Percentiles rank a stretch among this genome's conserved stretches.
Evolutionary conservation across 2,888 invertebrate species (phyloP).

Genomic region (Ichneumoninae sp.): DNA sequence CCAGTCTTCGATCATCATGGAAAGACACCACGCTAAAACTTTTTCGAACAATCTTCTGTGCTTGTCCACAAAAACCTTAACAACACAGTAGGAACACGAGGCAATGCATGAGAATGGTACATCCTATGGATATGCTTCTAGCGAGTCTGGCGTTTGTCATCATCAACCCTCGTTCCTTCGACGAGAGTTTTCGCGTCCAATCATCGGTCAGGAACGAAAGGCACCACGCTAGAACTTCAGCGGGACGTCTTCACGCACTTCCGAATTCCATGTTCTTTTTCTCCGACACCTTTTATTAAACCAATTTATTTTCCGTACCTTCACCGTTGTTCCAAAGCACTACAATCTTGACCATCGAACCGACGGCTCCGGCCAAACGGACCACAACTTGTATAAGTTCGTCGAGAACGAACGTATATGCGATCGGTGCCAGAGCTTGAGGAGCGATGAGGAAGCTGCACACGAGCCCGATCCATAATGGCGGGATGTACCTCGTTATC

Average conservation of each 20-base stretch:
- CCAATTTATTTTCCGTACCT: constrained; percentile 39
- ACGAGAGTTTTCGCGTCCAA: constrained; percentile 28
- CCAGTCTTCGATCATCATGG: constrained; percentile 44
- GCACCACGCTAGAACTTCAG: constrained; percentile 48
- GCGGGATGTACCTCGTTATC: not conserved
- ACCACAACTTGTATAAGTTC: constrained; percentile 49
- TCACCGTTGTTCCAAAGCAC: constrained; percentile 54
- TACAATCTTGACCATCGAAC: constrained; percentile 50
- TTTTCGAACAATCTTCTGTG: not conserved
- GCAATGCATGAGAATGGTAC: constrained; percentile 27
- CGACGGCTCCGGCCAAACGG: constrained; percentile 27
- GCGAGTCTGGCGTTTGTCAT: constrained; percentile 37
- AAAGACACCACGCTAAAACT: constrained; percentile 52
- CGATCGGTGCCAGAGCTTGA: constrained; percentile 56
- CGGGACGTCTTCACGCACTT: not conserved
- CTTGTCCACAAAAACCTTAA: constrained; percentile 3
- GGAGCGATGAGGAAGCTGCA: constrained; percentile 56
- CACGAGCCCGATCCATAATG: constrained; percentile 25
- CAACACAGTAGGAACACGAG: constrained; percentile 30
- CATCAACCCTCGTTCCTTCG: constrained; percentile 41
- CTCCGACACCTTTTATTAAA: not conserved
- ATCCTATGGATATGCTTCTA: constrained; percentile 40
- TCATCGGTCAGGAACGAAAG: constrained; percentile 40
- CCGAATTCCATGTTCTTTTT: not conserved
- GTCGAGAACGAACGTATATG: constrained; percentile 61